Conservation (phyloP, 2,113 vertebrate species). For the Callipepla californica region DNA sequence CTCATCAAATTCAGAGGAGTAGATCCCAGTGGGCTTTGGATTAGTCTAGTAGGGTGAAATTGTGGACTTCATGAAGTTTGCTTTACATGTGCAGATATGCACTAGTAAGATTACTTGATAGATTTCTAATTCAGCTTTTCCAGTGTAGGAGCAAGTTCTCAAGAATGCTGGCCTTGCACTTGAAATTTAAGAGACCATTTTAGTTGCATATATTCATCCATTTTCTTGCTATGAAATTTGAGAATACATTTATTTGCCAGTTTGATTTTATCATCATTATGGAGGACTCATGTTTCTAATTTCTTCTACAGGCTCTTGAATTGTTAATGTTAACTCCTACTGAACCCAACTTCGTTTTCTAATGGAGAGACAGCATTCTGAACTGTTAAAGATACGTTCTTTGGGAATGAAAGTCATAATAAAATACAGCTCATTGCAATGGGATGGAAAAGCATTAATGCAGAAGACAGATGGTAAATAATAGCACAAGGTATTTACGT, state of each 20-base stretch:
- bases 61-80: conserved; percentile 61
- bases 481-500: background rate
- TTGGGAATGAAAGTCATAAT: background rate
- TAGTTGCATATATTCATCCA: conserved; percentile 44
- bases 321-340: conserved; percentile 77
- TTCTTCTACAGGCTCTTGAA: conserved; percentile 74
- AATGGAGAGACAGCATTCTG: conserved; percentile 41
- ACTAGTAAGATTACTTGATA: conserved; percentile 50
- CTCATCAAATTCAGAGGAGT: conserved; percentile 68
- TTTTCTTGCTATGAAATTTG: conserved; percentile 56
- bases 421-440: conserved; percentile 5
- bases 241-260: conserved; percentile 46
- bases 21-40: conserved; percentile 71
- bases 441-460: background rate
- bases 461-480: conserved; percentile 24
- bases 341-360: conserved; percentile 66
- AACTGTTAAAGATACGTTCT: conserved; percentile 3
- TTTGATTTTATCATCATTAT: conserved; percentile 74
- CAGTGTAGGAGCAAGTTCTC: conserved; percentile 55
- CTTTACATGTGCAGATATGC: conserved; percentile 50
- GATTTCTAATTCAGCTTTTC: conserved; percentile 66
- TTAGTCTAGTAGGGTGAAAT: conserved; percentile 68
- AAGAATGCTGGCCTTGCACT: conserved; percentile 58
- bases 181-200: conserved; percentile 71
- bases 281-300: conserved; percentile 74